phyloP scores from a whole-genome alignment of 2,888 invertebrate genomes.

The Apodemia hepburni region DNA sequence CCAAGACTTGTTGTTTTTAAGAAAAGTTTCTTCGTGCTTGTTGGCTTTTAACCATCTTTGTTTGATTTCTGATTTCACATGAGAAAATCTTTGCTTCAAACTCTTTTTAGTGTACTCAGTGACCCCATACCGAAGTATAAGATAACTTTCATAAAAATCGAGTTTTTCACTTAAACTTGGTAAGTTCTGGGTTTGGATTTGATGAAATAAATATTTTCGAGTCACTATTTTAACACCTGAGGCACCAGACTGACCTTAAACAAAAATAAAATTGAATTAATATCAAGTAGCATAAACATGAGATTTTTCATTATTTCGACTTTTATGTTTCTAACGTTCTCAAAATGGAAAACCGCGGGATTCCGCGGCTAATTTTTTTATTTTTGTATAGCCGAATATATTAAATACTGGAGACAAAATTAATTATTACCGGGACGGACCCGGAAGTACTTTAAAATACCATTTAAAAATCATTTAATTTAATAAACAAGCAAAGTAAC shows the following conservation, averaged over 20 bases:
- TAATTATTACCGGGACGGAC: background rate
- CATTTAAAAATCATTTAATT: background rate
- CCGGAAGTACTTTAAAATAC: slow-evolving; percentile 2
- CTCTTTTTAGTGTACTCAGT: slow-evolving; percentile 20
- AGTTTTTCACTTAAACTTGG: slow-evolving; percentile 27
- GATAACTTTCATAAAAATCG: slow-evolving; percentile 24
- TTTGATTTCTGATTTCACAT: slow-evolving; percentile 24
- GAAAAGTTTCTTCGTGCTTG: slow-evolving; percentile 21
- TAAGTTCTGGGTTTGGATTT: slow-evolving; percentile 22
- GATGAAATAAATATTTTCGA: slow-evolving; percentile 1
- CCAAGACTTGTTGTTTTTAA: slow-evolving; percentile 25
- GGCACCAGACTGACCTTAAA: slow-evolving; percentile 5
- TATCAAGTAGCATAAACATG: slow-evolving; percentile 6
- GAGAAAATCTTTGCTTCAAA: slow-evolving; percentile 23
- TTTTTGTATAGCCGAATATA: background rate
- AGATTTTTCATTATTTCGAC: background rate
- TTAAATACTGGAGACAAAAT: slow-evolving; percentile 4
- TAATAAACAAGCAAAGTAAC: background rate
- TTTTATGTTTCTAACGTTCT: background rate
- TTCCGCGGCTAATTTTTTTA: background rate
- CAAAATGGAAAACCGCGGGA: background rate
- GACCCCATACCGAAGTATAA: slow-evolving; percentile 16
- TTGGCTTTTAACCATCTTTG: slow-evolving; percentile 22
- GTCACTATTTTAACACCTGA: background rate
- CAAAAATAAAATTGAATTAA: slow-evolving; percentile 1